Evolutionary conservation across 2,113 vertebrate species (phyloP).

Genomic region (Zosterops borbonicus): DNA sequence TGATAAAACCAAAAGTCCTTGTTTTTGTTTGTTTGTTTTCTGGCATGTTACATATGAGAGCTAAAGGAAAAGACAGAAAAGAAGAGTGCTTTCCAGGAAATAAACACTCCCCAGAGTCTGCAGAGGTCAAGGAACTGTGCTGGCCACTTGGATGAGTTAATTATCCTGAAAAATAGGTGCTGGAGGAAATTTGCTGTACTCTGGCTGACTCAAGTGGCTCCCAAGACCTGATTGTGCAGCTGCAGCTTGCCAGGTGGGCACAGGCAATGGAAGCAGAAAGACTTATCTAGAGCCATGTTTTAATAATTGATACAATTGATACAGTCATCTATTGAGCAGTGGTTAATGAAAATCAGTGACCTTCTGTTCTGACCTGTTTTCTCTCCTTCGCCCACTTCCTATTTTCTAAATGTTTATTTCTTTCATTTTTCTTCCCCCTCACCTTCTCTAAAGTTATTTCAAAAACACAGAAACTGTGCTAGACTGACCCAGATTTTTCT

Average conservation of each 20-base stretch:
- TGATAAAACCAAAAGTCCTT: background rate
- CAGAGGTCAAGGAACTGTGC: background rate
- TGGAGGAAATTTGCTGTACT: background rate
- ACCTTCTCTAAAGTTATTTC: background rate
- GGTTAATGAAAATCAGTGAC: background rate
- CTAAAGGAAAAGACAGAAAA: background rate
- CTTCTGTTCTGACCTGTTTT: background rate
- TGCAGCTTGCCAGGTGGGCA: background rate
- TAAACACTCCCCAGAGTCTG: background rate
- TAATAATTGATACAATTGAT: background rate
- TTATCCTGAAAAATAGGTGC: background rate
- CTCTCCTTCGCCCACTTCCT: background rate
- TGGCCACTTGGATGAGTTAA: background rate
- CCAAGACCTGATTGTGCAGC: background rate
- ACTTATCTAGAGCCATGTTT: background rate
- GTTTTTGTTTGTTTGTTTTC: background rate
- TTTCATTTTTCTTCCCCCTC: background rate
- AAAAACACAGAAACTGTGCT: background rate
- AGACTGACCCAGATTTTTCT: conserved; percentile 38
- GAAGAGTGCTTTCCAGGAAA: background rate
- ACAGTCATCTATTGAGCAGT: background rate
- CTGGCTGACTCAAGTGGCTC: background rate
- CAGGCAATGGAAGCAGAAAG: background rate
- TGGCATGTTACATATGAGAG: background rate
- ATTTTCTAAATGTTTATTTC: background rate